Conservation (phyloP, 2,797 vertebrate genomes). For the Phalloptychus januarius region DNA sequence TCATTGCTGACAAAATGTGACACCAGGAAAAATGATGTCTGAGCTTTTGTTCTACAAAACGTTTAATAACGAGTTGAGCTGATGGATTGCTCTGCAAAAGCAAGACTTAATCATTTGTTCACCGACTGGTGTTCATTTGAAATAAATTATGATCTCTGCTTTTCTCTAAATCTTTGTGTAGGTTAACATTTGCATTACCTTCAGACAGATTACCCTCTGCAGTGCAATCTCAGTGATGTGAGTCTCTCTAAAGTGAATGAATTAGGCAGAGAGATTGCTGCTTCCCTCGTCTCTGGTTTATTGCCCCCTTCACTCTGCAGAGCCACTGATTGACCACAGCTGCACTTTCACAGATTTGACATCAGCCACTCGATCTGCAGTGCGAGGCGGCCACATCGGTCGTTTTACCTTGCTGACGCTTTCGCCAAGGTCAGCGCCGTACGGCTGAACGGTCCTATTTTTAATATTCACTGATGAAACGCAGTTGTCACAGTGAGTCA, state of each 20-base stretch:
- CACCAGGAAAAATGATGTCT: not conserved
- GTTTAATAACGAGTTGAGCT: not conserved
- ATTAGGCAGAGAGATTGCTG: conserved; percentile 48
- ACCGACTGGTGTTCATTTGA: not conserved
- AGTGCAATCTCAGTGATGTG: conserved; percentile 65
- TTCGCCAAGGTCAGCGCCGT: conserved; percentile 33
- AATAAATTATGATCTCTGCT: not conserved
- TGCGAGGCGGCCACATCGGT: conserved; percentile 16
- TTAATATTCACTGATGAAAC: conserved; percentile 31
- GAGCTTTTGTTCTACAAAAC: not conserved
- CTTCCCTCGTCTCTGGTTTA: conserved; percentile 43
- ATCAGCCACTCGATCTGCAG: conserved; percentile 16
- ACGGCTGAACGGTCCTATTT: conserved; percentile 28
- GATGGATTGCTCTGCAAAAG: conserved; percentile 1
- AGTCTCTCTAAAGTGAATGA: conserved; percentile 50
- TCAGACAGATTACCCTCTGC: conserved; percentile 45
- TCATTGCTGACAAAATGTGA: not conserved
- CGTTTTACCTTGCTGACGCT: conserved; percentile 15
- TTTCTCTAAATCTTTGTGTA: not conserved
- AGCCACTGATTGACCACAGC: conserved; percentile 40
- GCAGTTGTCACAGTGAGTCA: conserved; percentile 25
- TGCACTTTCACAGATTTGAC: conserved; percentile 48
- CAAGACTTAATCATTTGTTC: conserved; percentile 26
- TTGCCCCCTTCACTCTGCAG: conserved; percentile 36
- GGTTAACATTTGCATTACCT: conserved; percentile 35